Base-by-base conservation (phyloP, 1,140 invertebrate species). In the Acyrthosiphon pisum region DNA sequence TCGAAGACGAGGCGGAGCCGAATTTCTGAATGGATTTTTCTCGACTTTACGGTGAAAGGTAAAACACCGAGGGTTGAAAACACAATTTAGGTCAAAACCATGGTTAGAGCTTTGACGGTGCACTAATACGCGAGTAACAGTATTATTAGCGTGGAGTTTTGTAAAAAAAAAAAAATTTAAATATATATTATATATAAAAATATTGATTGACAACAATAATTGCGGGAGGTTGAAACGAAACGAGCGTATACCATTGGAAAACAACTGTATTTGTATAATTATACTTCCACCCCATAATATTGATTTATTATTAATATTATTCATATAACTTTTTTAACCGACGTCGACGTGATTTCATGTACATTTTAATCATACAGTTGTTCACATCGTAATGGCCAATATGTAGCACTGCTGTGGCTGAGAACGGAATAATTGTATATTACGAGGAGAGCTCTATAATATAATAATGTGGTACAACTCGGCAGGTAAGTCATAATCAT, bases 1-100 rank as follows among this genome's bases (percentile, higher is more conserved):
- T 35, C 35, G n/a, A 37, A 41, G 48, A 53, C 26, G 86, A 48
- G 86, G 86, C 30, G 86, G 18, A n/a, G 44, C 46, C 20, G 46
- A 48, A 87, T 48, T n/a, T 87, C 44, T 46, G 46, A 87, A 87
- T n/a, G 46, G 26, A 87, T 46, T 48, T 48, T 87, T 87, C 44
- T 46, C 44, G 30, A n/a, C 44, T 8, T 50, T n/a, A 46, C 35
- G 6, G 11, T 11, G 7, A 46, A n/a, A n/a, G 35, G 30, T 87
- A 87, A 48, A 87, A 48, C 35, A 30, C 18, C 86, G 30, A 87
- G 86, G 46, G 86, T 87, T 48, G 41, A 87, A 41, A 41, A 46
- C 44, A 48, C n/a, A 50, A 87, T 87, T 46, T 46, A 87, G 86
- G 86, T 48, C 86, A 87, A 48, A 87, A 48, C 44, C 46, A 9